Percentiles rank a stretch among this genome's conserved stretches.
These are phyloP conservation scores for Corvus moneduloides DNA, from an alignment of 2,113 vertebrate species.

Conservation along the genomic window DNA sequence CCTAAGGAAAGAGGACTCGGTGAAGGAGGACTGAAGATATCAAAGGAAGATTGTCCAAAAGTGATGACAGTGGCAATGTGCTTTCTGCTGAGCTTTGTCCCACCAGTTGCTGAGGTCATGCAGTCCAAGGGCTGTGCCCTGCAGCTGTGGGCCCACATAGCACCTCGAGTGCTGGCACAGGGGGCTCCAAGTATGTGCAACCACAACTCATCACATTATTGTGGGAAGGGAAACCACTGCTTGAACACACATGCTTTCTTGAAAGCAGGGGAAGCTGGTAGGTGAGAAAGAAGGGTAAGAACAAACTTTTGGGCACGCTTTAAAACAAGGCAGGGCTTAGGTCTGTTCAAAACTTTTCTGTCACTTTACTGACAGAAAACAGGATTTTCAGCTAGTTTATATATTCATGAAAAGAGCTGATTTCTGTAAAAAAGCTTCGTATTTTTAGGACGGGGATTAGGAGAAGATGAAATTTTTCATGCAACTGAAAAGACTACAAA, in stretches of 20 bases:
- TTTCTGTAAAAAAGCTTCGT: neutral
- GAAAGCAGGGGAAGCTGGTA: neutral
- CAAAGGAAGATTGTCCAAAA: neutral
- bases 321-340: neutral
- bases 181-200: neutral
- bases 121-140: neutral
- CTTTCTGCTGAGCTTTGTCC: neutral
- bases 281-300: neutral
- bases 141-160: neutral
- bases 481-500: conserved; percentile 9
- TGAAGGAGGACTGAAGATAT: neutral
- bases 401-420: neutral
- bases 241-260: accelerated
- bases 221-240: neutral
- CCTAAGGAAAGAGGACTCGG: neutral
- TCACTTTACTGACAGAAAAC: neutral
- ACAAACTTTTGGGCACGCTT: neutral
- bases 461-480: conserved; percentile 11
- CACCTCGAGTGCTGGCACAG: neutral
- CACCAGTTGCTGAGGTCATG: neutral
- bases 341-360: neutral
- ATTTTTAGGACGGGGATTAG: neutral
- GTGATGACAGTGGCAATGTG: neutral
- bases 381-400: neutral
- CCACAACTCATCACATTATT: neutral